These are phyloP conservation scores for Holocentrus rufus DNA, from an alignment of 2,797 vertebrate genomes.

Conservation along the genomic window DNA sequence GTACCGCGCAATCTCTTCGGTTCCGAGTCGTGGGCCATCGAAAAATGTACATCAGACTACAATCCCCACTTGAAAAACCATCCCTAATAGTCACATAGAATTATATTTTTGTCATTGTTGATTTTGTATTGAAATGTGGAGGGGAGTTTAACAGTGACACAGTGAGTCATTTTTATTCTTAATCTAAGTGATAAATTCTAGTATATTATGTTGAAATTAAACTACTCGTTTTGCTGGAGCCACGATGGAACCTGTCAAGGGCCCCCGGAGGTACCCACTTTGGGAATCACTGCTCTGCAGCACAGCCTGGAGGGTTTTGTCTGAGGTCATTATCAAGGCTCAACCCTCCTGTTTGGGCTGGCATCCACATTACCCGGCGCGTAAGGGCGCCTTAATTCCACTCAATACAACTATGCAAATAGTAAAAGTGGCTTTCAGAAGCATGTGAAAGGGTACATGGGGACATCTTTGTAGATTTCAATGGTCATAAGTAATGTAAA, in stretches of 20 bases:
- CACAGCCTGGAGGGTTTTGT: constrained; percentile 35
- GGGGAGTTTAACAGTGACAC: too few relatives aligned
- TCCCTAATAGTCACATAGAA: background rate
- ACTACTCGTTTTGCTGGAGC: background rate
- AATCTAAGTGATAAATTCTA: too few relatives aligned
- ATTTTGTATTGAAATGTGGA: background rate
- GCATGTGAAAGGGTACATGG: constrained; percentile 48
- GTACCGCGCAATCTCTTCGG: background rate
- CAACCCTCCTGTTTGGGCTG: constrained; percentile 52
- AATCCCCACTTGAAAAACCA: background rate
- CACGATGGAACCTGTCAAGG: background rate
- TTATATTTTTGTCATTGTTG: background rate
- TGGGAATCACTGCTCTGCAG: constrained; percentile 23
- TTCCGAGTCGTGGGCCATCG: constrained; percentile 11
- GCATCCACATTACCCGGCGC: constrained; percentile 49
- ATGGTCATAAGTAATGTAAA: constrained; percentile 56
- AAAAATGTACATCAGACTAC: constrained; percentile 14
- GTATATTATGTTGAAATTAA: background rate
- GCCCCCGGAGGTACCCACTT: constrained; percentile 20
- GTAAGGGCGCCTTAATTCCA: constrained; percentile 46
- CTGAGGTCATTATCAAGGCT: constrained; percentile 59
- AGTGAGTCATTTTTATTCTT: too few relatives aligned
- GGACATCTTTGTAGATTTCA: constrained; percentile 64
- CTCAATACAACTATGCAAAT: constrained; percentile 4
- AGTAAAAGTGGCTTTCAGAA: constrained; percentile 14